Conservation (phyloP, 2,888 invertebrate species). For the Cosmia trapezina region DNA sequence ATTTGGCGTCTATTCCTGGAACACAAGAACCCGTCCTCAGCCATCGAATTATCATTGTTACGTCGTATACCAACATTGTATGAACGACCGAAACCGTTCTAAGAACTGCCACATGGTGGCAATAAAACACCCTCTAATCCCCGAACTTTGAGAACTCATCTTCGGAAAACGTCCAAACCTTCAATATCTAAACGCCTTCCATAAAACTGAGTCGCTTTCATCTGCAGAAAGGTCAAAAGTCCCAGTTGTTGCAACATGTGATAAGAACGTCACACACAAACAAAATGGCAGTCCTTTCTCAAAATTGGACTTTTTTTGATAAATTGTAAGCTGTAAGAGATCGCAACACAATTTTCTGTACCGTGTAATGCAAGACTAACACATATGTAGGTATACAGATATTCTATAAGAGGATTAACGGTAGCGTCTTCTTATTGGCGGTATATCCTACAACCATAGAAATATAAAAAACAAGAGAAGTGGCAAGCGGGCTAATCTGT, state of each 20-base stretch:
- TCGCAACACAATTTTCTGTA: neutral
- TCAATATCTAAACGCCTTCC: neutral
- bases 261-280: neutral
- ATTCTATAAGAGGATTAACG: neutral
- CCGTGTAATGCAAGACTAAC: neutral
- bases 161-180: neutral
- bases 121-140: neutral
- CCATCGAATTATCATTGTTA: neutral
- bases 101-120: neutral
- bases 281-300: no score
- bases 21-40: neutral
- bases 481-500: no score
- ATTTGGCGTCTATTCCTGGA: no score
- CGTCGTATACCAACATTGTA: no score
- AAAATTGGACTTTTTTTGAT: neutral
- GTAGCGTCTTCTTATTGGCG: neutral
- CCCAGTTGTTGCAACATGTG: neutral
- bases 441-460: neutral
- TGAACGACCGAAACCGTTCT: neutral
- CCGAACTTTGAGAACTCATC: neutral
- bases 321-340: neutral
- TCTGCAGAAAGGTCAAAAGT: constrained; percentile 1
- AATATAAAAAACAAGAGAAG: no score
- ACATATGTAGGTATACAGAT: neutral
- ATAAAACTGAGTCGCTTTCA: constrained; percentile 1